phyloP scores from a whole-genome alignment of 2,888 invertebrate genomes.

The Microlaimidae sp. region DNA sequence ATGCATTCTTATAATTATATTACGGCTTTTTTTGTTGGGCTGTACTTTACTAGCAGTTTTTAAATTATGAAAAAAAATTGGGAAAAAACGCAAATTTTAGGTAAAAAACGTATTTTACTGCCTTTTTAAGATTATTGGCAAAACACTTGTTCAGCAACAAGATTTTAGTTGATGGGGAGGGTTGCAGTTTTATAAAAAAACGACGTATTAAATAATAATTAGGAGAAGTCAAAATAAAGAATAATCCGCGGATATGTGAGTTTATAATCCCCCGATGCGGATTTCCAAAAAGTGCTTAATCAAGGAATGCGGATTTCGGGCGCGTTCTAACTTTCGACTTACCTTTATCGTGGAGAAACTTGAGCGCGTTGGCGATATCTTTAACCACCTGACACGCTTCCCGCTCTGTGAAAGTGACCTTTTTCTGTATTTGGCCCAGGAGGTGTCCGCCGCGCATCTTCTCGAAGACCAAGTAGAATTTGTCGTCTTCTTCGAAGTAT shows the following conservation, averaged over 20 bases:
- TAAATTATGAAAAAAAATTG: too few relatives aligned
- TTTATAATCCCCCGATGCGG: background rate
- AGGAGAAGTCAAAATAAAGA: background rate
- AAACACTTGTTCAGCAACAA: too few relatives aligned
- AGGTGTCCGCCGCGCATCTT: constrained; percentile 85
- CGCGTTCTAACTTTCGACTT: constrained; percentile 15
- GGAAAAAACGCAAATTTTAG: too few relatives aligned
- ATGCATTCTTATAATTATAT: too few relatives aligned
- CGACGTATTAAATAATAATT: too few relatives aligned
- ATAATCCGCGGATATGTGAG: background rate
- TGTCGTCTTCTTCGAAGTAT: constrained; percentile 40
- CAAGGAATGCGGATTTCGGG: background rate
- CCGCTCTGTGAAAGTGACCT: constrained; percentile 78
- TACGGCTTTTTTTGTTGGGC: too few relatives aligned
- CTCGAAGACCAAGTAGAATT: constrained; percentile 90
- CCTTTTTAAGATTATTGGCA: too few relatives aligned
- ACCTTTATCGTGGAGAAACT: constrained; percentile 79
- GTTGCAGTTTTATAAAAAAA: too few relatives aligned
- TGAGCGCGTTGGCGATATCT: constrained; percentile 79
- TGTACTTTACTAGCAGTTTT: too few relatives aligned
- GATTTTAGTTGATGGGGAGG: too few relatives aligned
- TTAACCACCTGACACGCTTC: constrained; percentile 84
- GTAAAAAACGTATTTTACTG: too few relatives aligned
- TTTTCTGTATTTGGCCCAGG: constrained; percentile 75
- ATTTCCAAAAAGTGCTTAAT: background rate